Base-by-base conservation (phyloP, 2,888 invertebrate genomes). In the Pachycephus smyrnensis region DNA sequence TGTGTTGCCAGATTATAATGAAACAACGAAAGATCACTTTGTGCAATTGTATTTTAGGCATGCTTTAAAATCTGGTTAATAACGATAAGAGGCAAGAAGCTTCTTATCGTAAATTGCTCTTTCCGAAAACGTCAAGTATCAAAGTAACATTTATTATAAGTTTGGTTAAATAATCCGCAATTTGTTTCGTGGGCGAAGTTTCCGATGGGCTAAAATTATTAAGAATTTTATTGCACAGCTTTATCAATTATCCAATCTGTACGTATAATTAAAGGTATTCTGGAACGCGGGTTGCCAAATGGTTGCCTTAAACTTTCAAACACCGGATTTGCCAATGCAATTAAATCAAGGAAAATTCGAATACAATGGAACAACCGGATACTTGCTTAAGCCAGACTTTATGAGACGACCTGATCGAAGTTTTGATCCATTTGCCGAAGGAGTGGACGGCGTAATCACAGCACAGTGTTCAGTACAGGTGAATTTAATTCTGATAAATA, bases 221-320 rank as follows among this genome's bases (percentile, higher is more conserved):
- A 55, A 9, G 55, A 55, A 6, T 23, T 23, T 23, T 55, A 55
- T 9, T 23, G 55, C 9, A 23, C 23, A 9, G 23, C 23, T 55
- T 55, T 23, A 55, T 55, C 9, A 23, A 55, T 9, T 9, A 55
- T 23, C 23, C 55, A 55, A 55, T 84, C 35, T 76, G 31, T 11
- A 23, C 36, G 86, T 23, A 23, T 55, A 55, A 9, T 55, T 55
- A 9, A 23, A 95, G 94, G 94, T 95, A 75, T 96, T 95, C 90
- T 95, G 95, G 95, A 95, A 95, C 90, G 95, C 95, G 73, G 95
- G 95, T 55, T 95, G 95, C 88, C 95, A 95, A 89, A 92, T 92
- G 95, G 95, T 95, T n/a, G 94, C 95, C 11, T 91, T 96, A 36
- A 96, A 95, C 90, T 96, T 95, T 87, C 95, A 95, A 92, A 95